Conservation (phyloP, 2,888 invertebrate genomes). For the Himalopsyche anomala region DNA sequence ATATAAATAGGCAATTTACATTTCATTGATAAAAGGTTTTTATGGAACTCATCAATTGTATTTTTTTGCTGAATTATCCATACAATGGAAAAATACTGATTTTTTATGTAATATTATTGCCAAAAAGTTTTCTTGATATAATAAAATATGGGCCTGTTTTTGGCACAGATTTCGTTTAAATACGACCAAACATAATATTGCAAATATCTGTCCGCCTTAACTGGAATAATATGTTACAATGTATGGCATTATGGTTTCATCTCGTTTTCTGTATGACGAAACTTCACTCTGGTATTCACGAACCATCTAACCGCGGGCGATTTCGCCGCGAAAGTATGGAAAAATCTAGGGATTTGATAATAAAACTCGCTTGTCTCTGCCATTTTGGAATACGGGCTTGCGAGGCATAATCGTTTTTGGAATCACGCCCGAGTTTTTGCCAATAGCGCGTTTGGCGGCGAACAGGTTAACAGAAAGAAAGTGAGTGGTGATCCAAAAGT, state of each 20-base stretch:
- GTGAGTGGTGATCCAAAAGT: neutral
- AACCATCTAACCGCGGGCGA: slow-evolving; percentile 50
- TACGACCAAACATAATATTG: slow-evolving; percentile 16
- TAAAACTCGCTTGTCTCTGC: slow-evolving; percentile 19
- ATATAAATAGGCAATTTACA: too few species aligned
- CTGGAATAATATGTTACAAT: slow-evolving; percentile 7
- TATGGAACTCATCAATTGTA: too few species aligned
- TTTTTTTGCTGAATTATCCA: too few species aligned
- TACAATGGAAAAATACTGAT: too few species aligned
- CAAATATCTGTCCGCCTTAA: neutral
- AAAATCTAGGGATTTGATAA: slow-evolving; percentile 5
- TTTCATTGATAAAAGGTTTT: too few species aligned
- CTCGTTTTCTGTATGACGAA: slow-evolving; percentile 58
- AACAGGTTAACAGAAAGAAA: neutral
- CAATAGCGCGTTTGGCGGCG: slow-evolving; percentile 50
- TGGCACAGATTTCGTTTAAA: slow-evolving; percentile 21
- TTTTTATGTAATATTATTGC: neutral
- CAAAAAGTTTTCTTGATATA: slow-evolving; percentile 5
- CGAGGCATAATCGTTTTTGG: slow-evolving; percentile 59
- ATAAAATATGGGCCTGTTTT: slow-evolving; percentile 11
- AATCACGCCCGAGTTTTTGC: slow-evolving; percentile 61
- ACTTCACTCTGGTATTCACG: slow-evolving; percentile 49
- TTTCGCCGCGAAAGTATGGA: slow-evolving; percentile 38
- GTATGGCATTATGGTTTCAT: slow-evolving; percentile 28
- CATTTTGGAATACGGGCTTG: slow-evolving; percentile 50